Evolutionary conservation across 37 sponge, comb jelly and placozoan genomes (phyloP), one percentile per base, ranked within the genome.

Genomic region (Beroe forskalii): DNA sequence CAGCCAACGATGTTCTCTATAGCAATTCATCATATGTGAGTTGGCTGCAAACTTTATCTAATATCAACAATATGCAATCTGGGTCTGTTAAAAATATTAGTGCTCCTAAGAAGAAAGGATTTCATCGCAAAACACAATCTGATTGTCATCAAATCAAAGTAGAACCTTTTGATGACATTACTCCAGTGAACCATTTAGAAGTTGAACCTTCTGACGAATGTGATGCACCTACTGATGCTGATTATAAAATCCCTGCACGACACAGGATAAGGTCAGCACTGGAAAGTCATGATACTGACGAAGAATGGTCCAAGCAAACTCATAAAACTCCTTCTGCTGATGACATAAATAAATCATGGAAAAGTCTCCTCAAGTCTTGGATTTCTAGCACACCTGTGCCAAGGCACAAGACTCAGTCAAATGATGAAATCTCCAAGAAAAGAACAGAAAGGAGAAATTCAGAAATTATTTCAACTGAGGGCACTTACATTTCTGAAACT

Each of bases 281-380:
- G 9, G 28, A 43, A 4, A 27, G 48, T 9, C 42, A 43, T 44
- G 86, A 80, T 1, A 32, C 28, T 14, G 1, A 31, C 4, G 4
- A 80, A 28, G 42, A 35, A 80, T 14, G 30, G 8, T 37, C 55
- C 27, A 25, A 35, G 25, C 20, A 38, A 1, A 27, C 27, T 25
- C 14, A 35, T 27, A 80, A 80, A 44, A 80, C 86, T n/a, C 86
- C 86, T 1, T 80, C 86, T n/a, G 86, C 86, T 41, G 48, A 80
- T 41, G 86, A 80, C 86, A 43, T 80, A 3, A 42, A 41, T 30
- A 41, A 80, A 27, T 44, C 86, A 9, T 44, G 55, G 55, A 80
- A 8, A 23, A 38, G 86, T 38, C 27, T 41, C 12, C 27, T 22
- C 4, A 41, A 44, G 28, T 80, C 86, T 44, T 80, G 86, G 86